Base-by-base conservation (phyloP, 2,797 vertebrate species). In the Leucoraja ocellata region DNA sequence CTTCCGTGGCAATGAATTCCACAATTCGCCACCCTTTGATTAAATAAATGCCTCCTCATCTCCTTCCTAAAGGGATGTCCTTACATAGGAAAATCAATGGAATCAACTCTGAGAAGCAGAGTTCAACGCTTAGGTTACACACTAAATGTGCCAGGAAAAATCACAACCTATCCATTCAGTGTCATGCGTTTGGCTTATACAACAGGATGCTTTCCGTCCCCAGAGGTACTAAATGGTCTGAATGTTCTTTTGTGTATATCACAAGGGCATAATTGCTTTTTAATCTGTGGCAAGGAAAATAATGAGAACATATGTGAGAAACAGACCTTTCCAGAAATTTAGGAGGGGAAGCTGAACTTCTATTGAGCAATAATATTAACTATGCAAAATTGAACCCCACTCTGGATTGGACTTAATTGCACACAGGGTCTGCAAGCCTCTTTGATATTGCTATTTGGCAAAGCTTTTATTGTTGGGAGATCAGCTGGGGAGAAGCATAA, bases 381-480 rank as follows among this genome's bases (percentile, higher is more conserved):
- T 36, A 68, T 36, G 71, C 61, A 88, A 36, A 9, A 21, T 36
- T 2, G 18, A 36, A 46, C 16, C 6, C 32, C n/a, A 58, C 39
- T 23, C 16, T 32, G 32, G 9, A 36, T 63, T 18, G 2, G 4
- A 68, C 23, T 68, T 88, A 65, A 21, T 9, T n/a, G 23, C n/a
- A 36, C 6, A n/a, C 2, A 32, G 14, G 84, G 16, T 14, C 14
- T 7, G 65, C n/a, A 10, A 32, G 84, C n/a, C n/a, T 68, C 21
- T 88, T 88, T 68, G 36, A 68, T 18, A n/a, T 65, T 91, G 93
- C 80, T 93, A 94, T 90, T 93, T 93, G 94, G 93, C 91, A 32
- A 2, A 46, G n/a, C 58, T 91, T 93, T 93, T 63, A 86, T 77
- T 90, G 25, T 71, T 94, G 93, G 94, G 93, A 93, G 94, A 94